Conservation (phyloP, 2,113 vertebrate genomes). For the Ailuropoda melanoleuca region DNA sequence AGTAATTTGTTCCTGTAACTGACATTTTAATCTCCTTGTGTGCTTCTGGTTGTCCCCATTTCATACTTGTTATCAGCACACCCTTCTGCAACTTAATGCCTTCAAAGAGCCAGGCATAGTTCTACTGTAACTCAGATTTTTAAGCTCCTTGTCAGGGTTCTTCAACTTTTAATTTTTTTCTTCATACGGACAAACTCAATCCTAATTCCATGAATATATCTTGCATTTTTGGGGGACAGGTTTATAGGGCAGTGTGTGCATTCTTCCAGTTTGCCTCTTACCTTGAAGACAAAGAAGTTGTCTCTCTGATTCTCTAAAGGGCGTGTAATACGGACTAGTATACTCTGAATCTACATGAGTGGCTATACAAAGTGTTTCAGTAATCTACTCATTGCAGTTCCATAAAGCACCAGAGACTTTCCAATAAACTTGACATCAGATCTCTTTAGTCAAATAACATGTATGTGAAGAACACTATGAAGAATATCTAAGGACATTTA, state of each 20-base stretch:
- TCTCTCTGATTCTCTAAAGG: not conserved
- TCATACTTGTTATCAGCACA: not conserved
- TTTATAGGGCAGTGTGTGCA: not conserved
- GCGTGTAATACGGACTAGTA: not conserved
- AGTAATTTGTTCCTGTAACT: not conserved
- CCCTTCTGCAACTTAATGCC: not conserved
- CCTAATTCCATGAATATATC: constrained; percentile 31
- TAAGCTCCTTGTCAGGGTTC: constrained; percentile 25
- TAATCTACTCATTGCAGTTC: not conserved
- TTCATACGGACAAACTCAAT: not conserved
- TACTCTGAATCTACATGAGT: not conserved
- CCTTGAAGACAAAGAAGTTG: not conserved
- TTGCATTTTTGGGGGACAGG: not conserved
- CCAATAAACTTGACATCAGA: not conserved
- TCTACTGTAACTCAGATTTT: constrained; percentile 37
- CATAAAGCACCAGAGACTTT: not conserved
- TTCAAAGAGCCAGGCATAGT: not conserved
- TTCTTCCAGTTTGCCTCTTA: not conserved
- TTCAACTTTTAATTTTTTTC: constrained; percentile 2
- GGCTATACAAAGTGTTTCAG: not conserved
- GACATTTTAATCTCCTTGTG: constrained; percentile 32
- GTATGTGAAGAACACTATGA: not conserved
- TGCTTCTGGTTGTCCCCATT: not conserved
- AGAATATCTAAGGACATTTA: not conserved
- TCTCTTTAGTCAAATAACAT: not conserved